Percentiles rank a stretch among this genome's conserved stretches.
Conservation (phyloP, 2,888 invertebrate genomes). For the Scaptomyza tumidula region DNA sequence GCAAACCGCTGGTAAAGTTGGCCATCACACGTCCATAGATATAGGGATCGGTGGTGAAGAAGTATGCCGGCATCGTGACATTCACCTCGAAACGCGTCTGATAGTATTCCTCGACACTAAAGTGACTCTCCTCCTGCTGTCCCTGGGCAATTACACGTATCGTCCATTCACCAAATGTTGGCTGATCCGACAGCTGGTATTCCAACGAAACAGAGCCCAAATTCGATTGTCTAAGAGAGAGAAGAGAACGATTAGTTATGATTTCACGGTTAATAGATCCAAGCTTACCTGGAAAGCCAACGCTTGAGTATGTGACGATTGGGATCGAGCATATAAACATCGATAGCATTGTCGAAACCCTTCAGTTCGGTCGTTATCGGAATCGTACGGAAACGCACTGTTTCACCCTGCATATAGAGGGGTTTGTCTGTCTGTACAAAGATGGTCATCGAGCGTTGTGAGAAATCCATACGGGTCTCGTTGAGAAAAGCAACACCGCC, state of each 20-base stretch:
- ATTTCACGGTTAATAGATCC: not conserved
- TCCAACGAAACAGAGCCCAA: constrained; percentile 96
- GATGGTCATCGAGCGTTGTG: constrained; percentile 96
- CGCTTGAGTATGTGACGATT: constrained; percentile 93
- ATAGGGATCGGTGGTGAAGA: constrained; percentile 93
- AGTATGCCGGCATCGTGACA: constrained; percentile 97
- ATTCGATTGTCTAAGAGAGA: constrained; percentile 89
- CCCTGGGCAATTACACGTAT: constrained; percentile 95
- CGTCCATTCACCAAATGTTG: constrained; percentile 96
- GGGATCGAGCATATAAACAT: constrained; percentile 96
- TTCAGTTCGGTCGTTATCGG: constrained; percentile 96
- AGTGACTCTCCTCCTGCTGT: constrained; percentile 93
- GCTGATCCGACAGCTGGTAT: constrained; percentile 96
- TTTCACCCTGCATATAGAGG: constrained; percentile 96
- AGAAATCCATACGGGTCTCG: constrained; percentile 93
- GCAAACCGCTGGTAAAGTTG: constrained; percentile 97
- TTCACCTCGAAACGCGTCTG: constrained; percentile 97
- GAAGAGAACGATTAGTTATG: not conserved
- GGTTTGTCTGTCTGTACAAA: constrained; percentile 98
- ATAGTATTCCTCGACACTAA: constrained; percentile 97
- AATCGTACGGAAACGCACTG: constrained; percentile 94
- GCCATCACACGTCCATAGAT: constrained; percentile 95
- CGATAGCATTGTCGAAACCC: constrained; percentile 95
- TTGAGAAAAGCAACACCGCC: constrained; percentile 96
- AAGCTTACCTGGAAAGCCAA: constrained; percentile 91